Evolutionary conservation across 2,888 invertebrate species (phyloP), one percentile per base, ranked within the genome.

Genomic region (Brenthis hecate): DNA sequence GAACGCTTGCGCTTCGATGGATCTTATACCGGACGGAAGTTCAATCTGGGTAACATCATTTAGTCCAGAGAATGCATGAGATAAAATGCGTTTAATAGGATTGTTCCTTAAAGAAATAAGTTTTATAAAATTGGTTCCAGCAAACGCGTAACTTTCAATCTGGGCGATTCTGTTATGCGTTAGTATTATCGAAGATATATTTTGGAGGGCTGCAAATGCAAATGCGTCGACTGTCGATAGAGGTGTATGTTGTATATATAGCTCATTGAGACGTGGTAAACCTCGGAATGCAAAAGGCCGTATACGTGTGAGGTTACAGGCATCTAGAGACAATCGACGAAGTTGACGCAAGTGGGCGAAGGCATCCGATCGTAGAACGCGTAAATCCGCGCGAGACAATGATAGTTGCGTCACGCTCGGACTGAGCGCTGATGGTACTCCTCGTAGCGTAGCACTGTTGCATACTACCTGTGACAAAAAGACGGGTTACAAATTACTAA

Each of bases 231-330:
- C 95, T 47, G 95, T 95, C 62, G 95, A 94, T 65, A 98, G 91
- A 2, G 96, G 97, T 13, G 98, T 98, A 78, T 97, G 96, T 81
- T 97, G 97, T 75, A 98, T 97, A 76, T 97, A 96, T 54, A 97
- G 94, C 81, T 95, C 97, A 80, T 94, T 94, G 8, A 99, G 94
- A 14, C 96, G 94, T 5, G 95, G 95, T 65, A 98, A 88, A 13
- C 97, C 97, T 43, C 96, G 95, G 87, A 98, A 98, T 65, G 98
- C 97, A 85, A 97, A 97, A 63, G 96, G 96, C 78, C 96, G 86
- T 77, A 98, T 96, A 72, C 94, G 94, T 63, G 96, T 95, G 75
- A 98, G 96, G 85, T 97, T 96, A 92, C 98, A 98, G 76, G 96
- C 96, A 85, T 98, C 97, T 78, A 98, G 94, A 14, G 95, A 96